Evolutionary conservation across 1,140 invertebrate genomes (phyloP).

Genomic region (Drosophila navojoa): DNA sequence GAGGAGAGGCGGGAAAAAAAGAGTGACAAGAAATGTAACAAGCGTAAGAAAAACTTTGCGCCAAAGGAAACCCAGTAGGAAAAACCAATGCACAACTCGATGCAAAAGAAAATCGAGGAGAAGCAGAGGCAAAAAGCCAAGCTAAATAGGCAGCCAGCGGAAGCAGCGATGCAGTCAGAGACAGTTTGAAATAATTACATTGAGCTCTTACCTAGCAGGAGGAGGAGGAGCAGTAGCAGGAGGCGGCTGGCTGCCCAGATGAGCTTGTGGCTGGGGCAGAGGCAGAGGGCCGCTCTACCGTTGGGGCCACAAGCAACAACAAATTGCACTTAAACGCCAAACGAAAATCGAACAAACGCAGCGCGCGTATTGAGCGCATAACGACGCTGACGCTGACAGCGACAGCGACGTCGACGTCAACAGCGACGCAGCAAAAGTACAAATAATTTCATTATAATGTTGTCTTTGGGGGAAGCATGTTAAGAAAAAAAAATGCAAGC

Average conservation of each 20-base stretch:
- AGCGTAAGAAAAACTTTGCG: constrained; percentile 67
- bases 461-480: constrained; percentile 21
- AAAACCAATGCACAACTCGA: constrained; percentile 34
- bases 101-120: background rate
- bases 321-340: constrained; percentile 34
- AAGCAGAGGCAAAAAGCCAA: constrained; percentile 4
- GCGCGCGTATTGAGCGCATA: constrained; percentile 41
- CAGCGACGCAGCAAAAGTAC: constrained; percentile 60
- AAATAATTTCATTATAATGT: constrained; percentile 80
- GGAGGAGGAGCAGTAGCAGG: background rate
- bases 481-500: constrained; percentile 13
- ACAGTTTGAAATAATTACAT: constrained; percentile 80
- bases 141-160: constrained; percentile 57
- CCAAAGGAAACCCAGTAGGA: constrained; percentile 56
- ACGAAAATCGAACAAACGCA: constrained; percentile 61
- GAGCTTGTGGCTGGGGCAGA: background rate
- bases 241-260: background rate
- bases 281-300: constrained; percentile 14
- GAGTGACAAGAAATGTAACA: constrained; percentile 56
- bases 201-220: constrained; percentile 29
- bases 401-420: background rate
- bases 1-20: background rate
- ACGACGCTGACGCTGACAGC: constrained; percentile 6
- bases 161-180: constrained; percentile 55
- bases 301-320: constrained; percentile 38